Evolutionary conservation across 2,888 invertebrate species (phyloP).

Genomic region (Osmoderma eremita): DNA sequence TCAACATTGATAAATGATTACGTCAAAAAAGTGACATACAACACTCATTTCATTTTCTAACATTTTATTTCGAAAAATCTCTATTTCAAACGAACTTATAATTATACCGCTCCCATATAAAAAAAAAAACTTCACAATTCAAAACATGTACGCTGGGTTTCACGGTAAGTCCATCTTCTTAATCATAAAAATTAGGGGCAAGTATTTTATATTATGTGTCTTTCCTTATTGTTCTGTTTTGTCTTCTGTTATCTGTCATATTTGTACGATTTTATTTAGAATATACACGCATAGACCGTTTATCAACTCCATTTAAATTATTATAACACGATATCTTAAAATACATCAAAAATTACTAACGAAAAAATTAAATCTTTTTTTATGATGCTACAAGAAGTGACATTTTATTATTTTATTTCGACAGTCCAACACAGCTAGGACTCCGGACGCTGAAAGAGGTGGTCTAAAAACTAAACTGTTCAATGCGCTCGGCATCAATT

Average conservation of each 20-base stretch:
- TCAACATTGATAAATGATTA: no score
- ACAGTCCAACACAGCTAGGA: constrained; percentile 72
- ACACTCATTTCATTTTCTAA: no score
- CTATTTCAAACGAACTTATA: no score
- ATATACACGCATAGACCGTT: constrained; percentile 48
- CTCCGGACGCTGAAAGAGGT: constrained; percentile 76
- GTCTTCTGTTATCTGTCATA: constrained; percentile 28
- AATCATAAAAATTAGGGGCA: constrained; percentile 26
- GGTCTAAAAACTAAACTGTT: constrained; percentile 88
- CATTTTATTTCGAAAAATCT: no score
- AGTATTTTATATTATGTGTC: constrained; percentile 17
- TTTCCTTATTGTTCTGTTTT: constrained; percentile 23
- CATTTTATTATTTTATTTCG: constrained; percentile 51
- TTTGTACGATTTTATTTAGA: no score
- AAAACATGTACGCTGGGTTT: no score
- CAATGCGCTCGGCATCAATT: constrained; percentile 85
- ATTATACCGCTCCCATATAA: no score
- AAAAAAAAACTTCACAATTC: no score
- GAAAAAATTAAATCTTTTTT: background rate
- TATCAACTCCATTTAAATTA: constrained; percentile 59
- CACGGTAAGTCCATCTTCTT: constrained; percentile 37
- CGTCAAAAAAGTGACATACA: no score
- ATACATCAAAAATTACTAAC: background rate
- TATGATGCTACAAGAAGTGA: constrained; percentile 6
- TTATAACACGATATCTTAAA: constrained; percentile 11